These are phyloP conservation scores for Geococcyx californianus DNA, from an alignment of 2,113 vertebrate genomes.

Conservation along the genomic window DNA sequence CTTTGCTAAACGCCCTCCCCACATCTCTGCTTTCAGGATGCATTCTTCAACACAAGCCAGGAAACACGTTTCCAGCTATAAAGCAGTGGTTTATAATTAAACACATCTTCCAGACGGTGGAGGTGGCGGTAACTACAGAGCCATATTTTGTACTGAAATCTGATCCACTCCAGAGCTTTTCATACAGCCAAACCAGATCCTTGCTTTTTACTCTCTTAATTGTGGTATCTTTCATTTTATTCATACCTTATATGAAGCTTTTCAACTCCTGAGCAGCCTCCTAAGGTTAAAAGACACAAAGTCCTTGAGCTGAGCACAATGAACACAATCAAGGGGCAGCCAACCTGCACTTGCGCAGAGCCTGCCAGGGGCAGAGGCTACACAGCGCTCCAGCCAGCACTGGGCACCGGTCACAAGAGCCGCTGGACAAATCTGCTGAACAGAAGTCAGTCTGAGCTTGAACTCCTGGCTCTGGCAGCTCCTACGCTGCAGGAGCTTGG, in stretches of 20 bases:
- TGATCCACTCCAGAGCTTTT: not conserved
- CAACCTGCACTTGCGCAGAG: not conserved
- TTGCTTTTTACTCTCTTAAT: not conserved
- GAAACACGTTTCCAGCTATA: not conserved
- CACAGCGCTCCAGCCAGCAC: not conserved
- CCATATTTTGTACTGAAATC: not conserved
- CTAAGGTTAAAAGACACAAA: not conserved
- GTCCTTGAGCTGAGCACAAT: not conserved
- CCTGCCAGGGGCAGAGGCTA: rapidly evolving
- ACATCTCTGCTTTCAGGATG: not conserved
- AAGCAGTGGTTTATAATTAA: not conserved
- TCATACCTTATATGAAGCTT: not conserved
- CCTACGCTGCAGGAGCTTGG: not conserved
- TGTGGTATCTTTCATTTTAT: not conserved
- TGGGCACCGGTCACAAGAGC: not conserved
- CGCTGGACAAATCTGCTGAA: not conserved
- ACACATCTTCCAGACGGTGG: not conserved
- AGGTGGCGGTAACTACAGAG: not conserved
- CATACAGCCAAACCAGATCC: not conserved
- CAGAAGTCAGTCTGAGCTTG: not conserved
- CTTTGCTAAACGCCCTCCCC: not conserved
- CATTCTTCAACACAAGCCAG: not conserved
- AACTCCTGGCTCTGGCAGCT: not conserved
- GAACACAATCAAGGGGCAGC: rapidly evolving
- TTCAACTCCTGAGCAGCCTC: not conserved